Percentiles rank a stretch among this genome's conserved stretches.
Evolutionary conservation across 2,113 vertebrate genomes (phyloP).

Genomic region (Alligator mississippiensis): DNA sequence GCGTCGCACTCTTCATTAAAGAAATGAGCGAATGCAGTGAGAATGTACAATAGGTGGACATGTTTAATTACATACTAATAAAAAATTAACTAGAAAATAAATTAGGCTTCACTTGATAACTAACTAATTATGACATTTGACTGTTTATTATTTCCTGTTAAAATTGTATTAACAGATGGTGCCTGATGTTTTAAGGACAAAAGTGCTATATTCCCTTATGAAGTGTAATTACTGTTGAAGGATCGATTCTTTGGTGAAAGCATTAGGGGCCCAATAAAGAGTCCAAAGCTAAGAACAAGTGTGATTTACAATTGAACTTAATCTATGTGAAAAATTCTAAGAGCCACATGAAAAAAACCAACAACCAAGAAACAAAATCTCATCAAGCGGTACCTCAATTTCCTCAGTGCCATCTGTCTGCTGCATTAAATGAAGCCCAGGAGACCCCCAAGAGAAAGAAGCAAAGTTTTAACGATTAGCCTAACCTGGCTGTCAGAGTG

Average conservation of each 20-base stretch:
- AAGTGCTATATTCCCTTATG: neutral
- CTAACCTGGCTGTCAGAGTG: conserved; percentile 64
- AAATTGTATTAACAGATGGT: conserved; percentile 56
- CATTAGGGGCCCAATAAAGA: conserved; percentile 31
- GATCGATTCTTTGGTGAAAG: conserved; percentile 36
- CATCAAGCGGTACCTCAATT: conserved; percentile 71
- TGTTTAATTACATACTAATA: conserved; percentile 27
- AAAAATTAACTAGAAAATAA: conserved; percentile 39
- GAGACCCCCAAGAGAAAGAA: conserved; percentile 51
- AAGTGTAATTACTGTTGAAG: conserved; percentile 14
- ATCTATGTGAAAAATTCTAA: conserved; percentile 66
- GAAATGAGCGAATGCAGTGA: neutral
- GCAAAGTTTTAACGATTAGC: conserved; percentile 69
- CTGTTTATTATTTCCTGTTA: conserved; percentile 14
- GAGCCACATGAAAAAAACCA: conserved; percentile 34
- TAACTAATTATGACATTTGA: conserved; percentile 38
- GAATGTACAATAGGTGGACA: neutral
- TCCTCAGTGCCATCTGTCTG: conserved; percentile 75
- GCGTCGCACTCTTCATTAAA: neutral
- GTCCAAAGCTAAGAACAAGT: conserved; percentile 2
- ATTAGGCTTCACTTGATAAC: conserved; percentile 42
- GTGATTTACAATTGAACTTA: conserved; percentile 70
- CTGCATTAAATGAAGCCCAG: conserved; percentile 67
- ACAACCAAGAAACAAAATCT: conserved; percentile 33
- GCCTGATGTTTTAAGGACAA: conserved; percentile 7